Conservation (phyloP, 1,140 invertebrate species). For the Brachionus rotundiformis region DNA sequence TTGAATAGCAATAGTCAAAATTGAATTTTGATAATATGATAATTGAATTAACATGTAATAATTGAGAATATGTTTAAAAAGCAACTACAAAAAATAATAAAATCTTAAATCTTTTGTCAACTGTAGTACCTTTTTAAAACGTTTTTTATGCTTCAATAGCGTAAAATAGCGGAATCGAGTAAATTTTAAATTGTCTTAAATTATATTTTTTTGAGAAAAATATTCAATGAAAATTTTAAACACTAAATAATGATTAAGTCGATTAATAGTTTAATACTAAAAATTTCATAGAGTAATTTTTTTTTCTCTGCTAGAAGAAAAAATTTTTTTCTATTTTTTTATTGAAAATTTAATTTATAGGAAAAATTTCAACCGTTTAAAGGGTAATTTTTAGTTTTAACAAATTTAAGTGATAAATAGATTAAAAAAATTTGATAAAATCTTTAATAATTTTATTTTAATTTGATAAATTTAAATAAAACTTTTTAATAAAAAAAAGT, state of each 20-base stretch:
- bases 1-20: neutral
- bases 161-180: too few species aligned
- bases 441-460: constrained; percentile 13
- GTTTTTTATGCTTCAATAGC: neutral
- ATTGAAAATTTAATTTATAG: neutral
- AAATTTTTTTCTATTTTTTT: too few species aligned
- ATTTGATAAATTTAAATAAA: neutral
- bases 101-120: too few species aligned
- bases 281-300: neutral
- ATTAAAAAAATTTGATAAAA: neutral
- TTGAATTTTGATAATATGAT: too few species aligned
- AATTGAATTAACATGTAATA: too few species aligned
- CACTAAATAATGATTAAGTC: neutral
- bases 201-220: neutral
- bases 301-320: neutral
- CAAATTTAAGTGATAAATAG: neutral
- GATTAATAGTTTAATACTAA: neutral
- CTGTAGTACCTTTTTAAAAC: too few species aligned
- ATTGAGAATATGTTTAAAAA: too few species aligned
- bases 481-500: neutral
- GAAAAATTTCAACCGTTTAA: neutral
- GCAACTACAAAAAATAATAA: too few species aligned
- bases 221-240: neutral
- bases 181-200: neutral
- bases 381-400: neutral